A percentile compares a stretch with the other conserved stretches of the same genome.
phyloP scores from a whole-genome alignment of 2,888 invertebrate species.

The Drosophila quasianomalipes region DNA sequence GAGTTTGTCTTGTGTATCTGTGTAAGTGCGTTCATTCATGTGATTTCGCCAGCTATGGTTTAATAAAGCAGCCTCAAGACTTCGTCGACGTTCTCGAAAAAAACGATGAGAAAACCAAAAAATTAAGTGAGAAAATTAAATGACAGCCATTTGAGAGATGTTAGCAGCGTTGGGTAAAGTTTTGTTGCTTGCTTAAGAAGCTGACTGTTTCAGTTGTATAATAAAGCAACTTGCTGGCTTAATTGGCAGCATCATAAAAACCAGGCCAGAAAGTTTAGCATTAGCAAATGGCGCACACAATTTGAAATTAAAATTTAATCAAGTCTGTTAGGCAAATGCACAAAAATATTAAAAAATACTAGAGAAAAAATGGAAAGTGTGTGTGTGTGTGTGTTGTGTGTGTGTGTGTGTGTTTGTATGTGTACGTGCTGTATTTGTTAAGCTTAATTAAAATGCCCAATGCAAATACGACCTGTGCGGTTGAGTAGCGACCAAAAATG shows the following conservation, averaged over 20 bases:
- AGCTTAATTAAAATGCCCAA: constrained; percentile 69
- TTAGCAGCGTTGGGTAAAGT: constrained; percentile 1
- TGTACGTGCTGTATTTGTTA: constrained; percentile 47
- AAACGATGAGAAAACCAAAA: constrained; percentile 14
- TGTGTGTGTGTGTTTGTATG: constrained; percentile 27
- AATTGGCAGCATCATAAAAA: constrained; percentile 68
- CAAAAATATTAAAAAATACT: constrained; percentile 29
- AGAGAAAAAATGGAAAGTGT: constrained; percentile 3
- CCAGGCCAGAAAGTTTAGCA: constrained; percentile 30
- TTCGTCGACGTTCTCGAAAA: constrained; percentile 33
- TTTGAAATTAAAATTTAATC: constrained; percentile 68
- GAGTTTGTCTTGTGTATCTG: constrained; percentile 6
- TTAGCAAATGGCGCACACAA: constrained; percentile 49
- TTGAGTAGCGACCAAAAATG: constrained; percentile 30
- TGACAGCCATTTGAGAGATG: constrained; percentile 55
- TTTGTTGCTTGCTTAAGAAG: background rate
- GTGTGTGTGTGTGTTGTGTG: constrained; percentile 14
- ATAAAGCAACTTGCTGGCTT: constrained; percentile 75
- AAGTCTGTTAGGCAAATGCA: constrained; percentile 56
- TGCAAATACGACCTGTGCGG: constrained; percentile 50
- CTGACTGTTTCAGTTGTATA: constrained; percentile 40
- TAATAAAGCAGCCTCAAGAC: constrained; percentile 75
- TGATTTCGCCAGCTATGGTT: constrained; percentile 73
- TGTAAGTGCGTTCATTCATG: constrained; percentile 70
- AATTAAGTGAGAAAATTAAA: constrained; percentile 38